Base-by-base conservation (phyloP, 1,140 invertebrate genomes). In the Lethrus apterus region DNA sequence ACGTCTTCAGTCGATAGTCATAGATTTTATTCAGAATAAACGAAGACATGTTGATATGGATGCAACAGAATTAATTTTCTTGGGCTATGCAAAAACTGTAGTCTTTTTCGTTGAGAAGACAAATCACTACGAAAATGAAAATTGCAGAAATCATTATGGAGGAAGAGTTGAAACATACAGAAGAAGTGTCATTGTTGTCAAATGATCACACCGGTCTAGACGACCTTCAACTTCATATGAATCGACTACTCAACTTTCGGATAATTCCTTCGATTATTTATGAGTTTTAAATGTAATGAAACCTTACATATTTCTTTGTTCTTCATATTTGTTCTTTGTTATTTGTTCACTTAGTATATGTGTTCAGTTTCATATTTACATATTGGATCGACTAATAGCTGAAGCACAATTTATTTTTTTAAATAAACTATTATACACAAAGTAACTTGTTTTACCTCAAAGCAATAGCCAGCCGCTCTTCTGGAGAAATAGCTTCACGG, bases 91-190 rank as follows among this genome's bases (percentile, higher is more conserved):
- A 21, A 23, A 44, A 30, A 49, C 47, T 15, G 18, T 49, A 49
- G 19, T 34, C 14, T 14, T 44, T 49, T 44, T 35, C 47, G 4
- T 2, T 2, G 9, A 49, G 20, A 31, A 21, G 47, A 10, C 41
- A 35, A 17, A 14, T 29, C 2, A 30, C 24, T 14, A 19, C 20
- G n/a, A 46, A 46, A 46, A 24, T 46, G 20, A 40, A 50, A 46
- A 41, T 46, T 46, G 33, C 44, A 17, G 15, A 50, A 38, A 23
- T 50, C 11, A 50, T 50, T 3, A 33, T 41, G 48, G 34, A 46
- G 11, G 24, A 50, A 24, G 48, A 50, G 41, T 14, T 46, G 30
- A 5, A 15, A 14, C 23, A 50, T 31, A 5, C 13, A 1, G 48
- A 50, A 14, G 48, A 50, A 50, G 3, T 33, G 23, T 26, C 23